Base-by-base conservation (phyloP, 1,140 invertebrate species). In the Mya arenaria region DNA sequence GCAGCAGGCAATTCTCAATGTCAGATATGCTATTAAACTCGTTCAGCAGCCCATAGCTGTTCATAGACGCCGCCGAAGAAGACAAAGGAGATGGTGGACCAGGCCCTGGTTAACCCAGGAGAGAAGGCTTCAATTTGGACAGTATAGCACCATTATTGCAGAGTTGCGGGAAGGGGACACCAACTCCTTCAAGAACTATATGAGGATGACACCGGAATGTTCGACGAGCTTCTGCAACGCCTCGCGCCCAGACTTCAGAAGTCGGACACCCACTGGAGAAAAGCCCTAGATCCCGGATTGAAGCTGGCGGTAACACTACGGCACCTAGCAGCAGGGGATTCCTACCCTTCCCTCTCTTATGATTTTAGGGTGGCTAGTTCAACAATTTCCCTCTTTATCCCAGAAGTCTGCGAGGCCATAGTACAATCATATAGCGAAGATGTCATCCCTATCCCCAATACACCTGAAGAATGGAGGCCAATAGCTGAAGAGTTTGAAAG, bases 131-230 rank as follows among this genome's bases (percentile, higher is more conserved):
- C 65, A 68, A 39, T 68, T 68, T 68, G 32, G 65, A 37, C 65
- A 39, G 65, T 68, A 68, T 41, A 41, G 37, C 65, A 37, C 34
- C 34, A 41, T 68, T 68, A 34, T 81, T 34, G 78, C 36, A 23
- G 78, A 81, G 39, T 52, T 81, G n/a, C 17, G 79, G 19, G 39
- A 74, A 23, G 78, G 56, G 56, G 79, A 82, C 79, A 28, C 23
- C n/a, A 52, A 30, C 13, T 69, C 82, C 56, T 84, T 84, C 82
- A 66, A 72, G 36, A 71, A 84, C 75, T 84, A 58, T 65, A 69
- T 84, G 82, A 15, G 82, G 30, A 84, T 84, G 74, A 68, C 74
- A 48, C 75, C 75, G n/a, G 82, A 56, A 84, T 79, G 75, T 84
- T 84, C 39, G 74, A 84, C 30, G 44, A 77, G 60, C 81, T 83